These are phyloP conservation scores for Apamea monoglypha DNA, from an alignment of 2,888 invertebrate genomes.

Conservation along the genomic window DNA sequence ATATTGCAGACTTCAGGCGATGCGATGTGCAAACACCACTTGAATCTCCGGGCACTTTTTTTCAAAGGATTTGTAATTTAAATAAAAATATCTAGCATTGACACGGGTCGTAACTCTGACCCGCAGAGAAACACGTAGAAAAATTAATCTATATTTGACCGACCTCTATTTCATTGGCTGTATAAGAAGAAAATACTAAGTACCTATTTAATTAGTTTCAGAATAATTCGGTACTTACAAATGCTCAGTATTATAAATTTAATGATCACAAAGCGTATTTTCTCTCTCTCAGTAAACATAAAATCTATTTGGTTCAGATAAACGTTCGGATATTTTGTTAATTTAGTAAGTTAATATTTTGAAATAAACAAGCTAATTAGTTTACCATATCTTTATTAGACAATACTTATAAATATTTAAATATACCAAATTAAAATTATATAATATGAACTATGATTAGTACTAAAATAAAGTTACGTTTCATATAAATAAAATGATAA, in stretches of 20 bases:
- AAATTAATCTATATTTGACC: background rate
- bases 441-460: constrained; percentile 17
- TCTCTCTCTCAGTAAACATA: constrained; percentile 6
- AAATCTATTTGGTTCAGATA: constrained; percentile 53
- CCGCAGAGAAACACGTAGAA: background rate
- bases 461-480: constrained; percentile 18
- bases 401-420: constrained; percentile 50
- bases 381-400: constrained; percentile 43
- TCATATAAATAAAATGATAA: constrained; percentile 18
- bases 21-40: background rate
- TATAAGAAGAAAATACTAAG: background rate
- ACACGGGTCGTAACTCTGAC: no score
- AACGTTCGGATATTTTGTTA: constrained; percentile 25
- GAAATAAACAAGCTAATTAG: constrained; percentile 23
- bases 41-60: background rate
- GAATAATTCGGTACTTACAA: constrained; percentile 48
- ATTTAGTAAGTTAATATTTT: background rate
- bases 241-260: constrained; percentile 17
- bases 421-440: constrained; percentile 25
- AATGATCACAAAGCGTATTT: constrained; percentile 19
- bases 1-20: background rate
- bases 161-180: no score
- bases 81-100: constrained; percentile 4
- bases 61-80: background rate
- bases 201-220: background rate